Base-by-base conservation (phyloP, 2,888 invertebrate genomes). In the Caenorhabditis wallacei region DNA sequence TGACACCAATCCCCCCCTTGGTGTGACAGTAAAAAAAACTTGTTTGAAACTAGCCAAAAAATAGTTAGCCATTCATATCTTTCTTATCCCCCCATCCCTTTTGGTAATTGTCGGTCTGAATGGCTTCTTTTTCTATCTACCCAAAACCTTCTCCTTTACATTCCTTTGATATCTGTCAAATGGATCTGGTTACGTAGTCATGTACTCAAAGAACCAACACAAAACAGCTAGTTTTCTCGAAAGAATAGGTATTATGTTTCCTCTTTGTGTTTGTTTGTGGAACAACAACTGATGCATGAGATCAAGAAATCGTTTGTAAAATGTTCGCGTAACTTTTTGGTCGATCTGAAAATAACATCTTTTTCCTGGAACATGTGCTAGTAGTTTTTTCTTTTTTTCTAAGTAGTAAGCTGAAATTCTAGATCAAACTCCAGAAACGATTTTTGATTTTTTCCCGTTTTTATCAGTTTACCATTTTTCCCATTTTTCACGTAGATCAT, bases 31-130 rank as follows among this genome's bases (percentile, higher is more conserved):
- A 7, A 2, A 2, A 7, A 2, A 22, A 59, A 59, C 59, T 40
- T 40, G 59, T 59, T 59, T 20, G 8, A 18, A 59, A 40, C 59
- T 35, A 26, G 16, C n/a, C 2, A 13, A 24, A 26, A 26, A 7
- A 13, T 72, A 43, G 53, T 64, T 43, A 57, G 57, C 51, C 72
- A 72, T 72, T 72, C 72, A 72, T 72, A 72, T 63, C 72, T 54
- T 72, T 64, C 64, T 61, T 46, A n/a, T 51, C 30, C 51, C n/a
- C 13, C 26, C 30, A 22, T 13, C 26, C 24, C 24, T 37, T 30
- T 40, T 51, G 48, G 53, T 66, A 30, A 20, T 48, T 26, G 48
- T 40, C 26, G 26, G 13, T 16, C 30, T 11, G 30, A 57, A 46
- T 37, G 20, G 13, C 56, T 54, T 46, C 11, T 20, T 69, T 0